These are phyloP conservation scores for Dallia pectoralis DNA, from an alignment of 2,797 vertebrate genomes.

Conservation along the genomic window DNA sequence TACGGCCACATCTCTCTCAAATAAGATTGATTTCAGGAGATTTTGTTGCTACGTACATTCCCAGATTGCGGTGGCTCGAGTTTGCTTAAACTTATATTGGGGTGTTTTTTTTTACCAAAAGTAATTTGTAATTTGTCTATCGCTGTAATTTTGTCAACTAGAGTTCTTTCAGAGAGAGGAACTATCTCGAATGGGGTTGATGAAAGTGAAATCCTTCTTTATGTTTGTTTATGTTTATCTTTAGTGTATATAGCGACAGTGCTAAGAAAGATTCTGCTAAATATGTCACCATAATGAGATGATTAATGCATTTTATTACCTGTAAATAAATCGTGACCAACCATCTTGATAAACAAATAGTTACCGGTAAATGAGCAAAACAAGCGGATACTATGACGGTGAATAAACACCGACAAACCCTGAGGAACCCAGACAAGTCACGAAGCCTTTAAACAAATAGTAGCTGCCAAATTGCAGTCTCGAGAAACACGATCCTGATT, in stretches of 20 bases:
- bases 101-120: no score
- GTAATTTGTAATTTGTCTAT: no score
- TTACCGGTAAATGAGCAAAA: background rate
- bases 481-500: constrained; percentile 15
- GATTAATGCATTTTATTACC: constrained; percentile 15
- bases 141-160: no score
- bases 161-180: no score
- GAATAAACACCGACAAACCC: background rate
- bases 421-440: background rate
- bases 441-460: background rate
- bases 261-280: constrained; percentile 28
- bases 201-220: no score
- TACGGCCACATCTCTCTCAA: no score
- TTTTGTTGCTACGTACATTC: no score
- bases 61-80: no score
- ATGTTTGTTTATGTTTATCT: constrained; percentile 37
- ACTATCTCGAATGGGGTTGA: no score
- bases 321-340: constrained; percentile 24
- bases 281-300: constrained; percentile 23
- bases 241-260: constrained; percentile 20
- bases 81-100: no score
- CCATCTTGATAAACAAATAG: background rate
- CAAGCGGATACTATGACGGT: background rate
- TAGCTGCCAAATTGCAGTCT: constrained; percentile 17
- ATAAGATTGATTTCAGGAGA: no score